Base-by-base conservation (phyloP, 2,113 vertebrate genomes). In the Emydura subglobosa region DNA sequence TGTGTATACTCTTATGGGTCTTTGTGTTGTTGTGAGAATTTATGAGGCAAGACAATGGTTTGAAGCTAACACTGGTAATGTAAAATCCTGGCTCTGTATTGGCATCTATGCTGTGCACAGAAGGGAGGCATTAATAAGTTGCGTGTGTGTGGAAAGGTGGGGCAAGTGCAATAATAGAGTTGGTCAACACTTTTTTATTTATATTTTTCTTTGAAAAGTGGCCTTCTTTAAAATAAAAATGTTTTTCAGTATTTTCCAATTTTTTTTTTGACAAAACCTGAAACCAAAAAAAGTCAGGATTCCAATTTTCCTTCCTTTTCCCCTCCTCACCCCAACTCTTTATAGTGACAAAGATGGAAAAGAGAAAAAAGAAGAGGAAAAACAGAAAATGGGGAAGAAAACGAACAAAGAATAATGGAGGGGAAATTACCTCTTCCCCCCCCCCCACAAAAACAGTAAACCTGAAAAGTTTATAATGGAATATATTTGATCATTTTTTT, bases 1-100 rank as follows among this genome's bases (percentile, higher is more conserved):
- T 79, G 72, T 93, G 94, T 91, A 44, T 86, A 91, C 93, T 88
- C 83, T 57, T 39, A 34, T 10, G 50, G 39, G 86, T 3, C 39
- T 90, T 94, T 88, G 29, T 91, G 47, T 78, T 86, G 65, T 74
- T 92, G 39, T 88, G 53, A 92, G 27, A 2, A 2, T 86, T 83
- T 89, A 39, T 89, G 89, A 95, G 83, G 79, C 53, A 51, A 57
- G 54, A 91, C 49, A 84, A 85, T 57, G 94, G 42, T 72, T 57
- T 91, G 74, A 54, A 80, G 81, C 39, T 44, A 76, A 76, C 39
- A 25, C 5, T 0, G 86, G 42, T 74, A 72, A 39, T 54, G 9
- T 57, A 93, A 94, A 94, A 93, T 25, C 16, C 34, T 78, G 50
- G 74, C 87, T 93, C 50, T 81, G 87, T 13, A 89, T 81, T 54